These are phyloP conservation scores for Calliscelio sp. DNA, from an alignment of 2,888 invertebrate species.

Conservation along the genomic window DNA sequence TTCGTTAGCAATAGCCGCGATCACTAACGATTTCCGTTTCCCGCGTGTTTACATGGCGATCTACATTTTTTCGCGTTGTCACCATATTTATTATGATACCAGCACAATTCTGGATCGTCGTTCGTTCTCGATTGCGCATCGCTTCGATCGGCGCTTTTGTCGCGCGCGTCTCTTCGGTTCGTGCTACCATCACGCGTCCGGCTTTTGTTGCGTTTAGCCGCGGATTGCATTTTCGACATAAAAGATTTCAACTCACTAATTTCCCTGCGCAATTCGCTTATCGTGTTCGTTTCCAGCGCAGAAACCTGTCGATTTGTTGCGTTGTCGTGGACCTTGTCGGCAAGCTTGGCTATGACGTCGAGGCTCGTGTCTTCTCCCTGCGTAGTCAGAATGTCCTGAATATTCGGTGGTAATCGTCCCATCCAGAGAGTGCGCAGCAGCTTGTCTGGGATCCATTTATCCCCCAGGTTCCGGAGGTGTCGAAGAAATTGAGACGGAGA, in stretches of 20 bases:
- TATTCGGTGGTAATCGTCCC: constrained; percentile 7
- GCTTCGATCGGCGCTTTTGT: too few relatives aligned
- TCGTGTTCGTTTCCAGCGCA: neutral
- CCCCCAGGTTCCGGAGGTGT: too few relatives aligned
- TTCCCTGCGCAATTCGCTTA: neutral
- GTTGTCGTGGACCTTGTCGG: constrained; percentile 46
- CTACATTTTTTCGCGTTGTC: neutral
- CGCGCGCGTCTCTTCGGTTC: neutral
- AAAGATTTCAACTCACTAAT: neutral
- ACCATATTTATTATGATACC: neutral
- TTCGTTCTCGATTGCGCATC: neutral
- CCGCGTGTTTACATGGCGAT: neutral
- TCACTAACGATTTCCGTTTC: neutral
- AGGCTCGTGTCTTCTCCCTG: constrained; percentile 38
- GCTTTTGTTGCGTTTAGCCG: neutral
- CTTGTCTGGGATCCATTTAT: neutral
- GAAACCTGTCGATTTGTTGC: neutral
- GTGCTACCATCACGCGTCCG: neutral
- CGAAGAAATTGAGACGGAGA: constrained; percentile 75
- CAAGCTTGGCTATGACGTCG: constrained; percentile 60
- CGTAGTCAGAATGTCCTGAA: constrained; percentile 64
- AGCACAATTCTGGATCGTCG: neutral
- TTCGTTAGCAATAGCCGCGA: neutral
- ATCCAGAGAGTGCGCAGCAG: constrained; percentile 38
- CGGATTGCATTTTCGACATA: neutral